Evolutionary conservation across 2,113 vertebrate species (phyloP).

Genomic region (Neogale vison): DNA sequence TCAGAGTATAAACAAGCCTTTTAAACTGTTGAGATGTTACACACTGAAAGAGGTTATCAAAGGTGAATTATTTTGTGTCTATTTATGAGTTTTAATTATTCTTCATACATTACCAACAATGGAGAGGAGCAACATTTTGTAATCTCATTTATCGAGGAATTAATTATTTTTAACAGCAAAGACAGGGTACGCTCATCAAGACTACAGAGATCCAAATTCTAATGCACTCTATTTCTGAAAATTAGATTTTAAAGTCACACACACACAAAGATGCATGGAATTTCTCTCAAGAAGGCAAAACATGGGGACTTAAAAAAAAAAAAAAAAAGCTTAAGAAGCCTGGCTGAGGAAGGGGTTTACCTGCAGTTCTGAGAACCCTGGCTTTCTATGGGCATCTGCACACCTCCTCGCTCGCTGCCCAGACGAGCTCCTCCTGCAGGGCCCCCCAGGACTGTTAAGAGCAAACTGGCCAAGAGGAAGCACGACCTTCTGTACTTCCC

Average conservation of each 20-base stretch:
- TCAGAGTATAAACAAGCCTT: neutral
- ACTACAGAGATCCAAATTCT: neutral
- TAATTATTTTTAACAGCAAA: neutral
- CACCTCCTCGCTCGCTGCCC: no score
- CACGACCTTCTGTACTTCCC: rapidly evolving
- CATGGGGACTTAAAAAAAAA: neutral
- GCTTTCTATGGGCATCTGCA: neutral
- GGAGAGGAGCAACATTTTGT: neutral
- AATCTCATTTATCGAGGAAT: slow-evolving; percentile 26
- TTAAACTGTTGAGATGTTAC: neutral
- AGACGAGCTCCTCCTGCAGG: rapidly evolving
- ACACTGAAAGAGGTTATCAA: slow-evolving; percentile 5
- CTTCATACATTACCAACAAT: neutral
- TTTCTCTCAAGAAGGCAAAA: slow-evolving; percentile 6
- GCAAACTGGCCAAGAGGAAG: neutral
- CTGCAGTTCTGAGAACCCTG: neutral
- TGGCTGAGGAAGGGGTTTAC: neutral
- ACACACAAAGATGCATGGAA: neutral
- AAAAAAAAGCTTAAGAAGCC: neutral
- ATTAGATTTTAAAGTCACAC: neutral
- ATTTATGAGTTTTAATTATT: slow-evolving; percentile 47
- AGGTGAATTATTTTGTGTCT: slow-evolving; percentile 13
- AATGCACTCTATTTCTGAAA: neutral
- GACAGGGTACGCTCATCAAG: neutral
- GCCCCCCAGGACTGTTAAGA: neutral